Evolutionary conservation across 2,888 invertebrate species (phyloP), one percentile per base, ranked within the genome.

Genomic region (Leptopterna dolabrata): DNA sequence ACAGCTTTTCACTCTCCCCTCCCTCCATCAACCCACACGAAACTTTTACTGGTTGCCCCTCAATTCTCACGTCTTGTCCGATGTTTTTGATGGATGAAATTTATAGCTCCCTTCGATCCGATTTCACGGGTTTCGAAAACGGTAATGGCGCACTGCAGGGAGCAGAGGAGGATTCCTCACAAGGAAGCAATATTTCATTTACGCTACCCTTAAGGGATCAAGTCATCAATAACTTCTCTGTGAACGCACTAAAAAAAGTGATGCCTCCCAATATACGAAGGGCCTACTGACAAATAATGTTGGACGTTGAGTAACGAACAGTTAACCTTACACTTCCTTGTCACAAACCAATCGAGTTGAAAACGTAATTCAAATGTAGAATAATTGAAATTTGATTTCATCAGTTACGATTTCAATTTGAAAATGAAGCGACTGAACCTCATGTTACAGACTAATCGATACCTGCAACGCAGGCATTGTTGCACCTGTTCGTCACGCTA

Each of bases 21-120:
- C 55, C 7, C 19, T n/a, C 55, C n/a, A 19, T n/a, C 7, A 55
- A 55, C 55, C 55, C n/a, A n/a, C 2, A 55, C 55, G 19, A n/a
- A 55, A 55, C n/a, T 55, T 55, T 55, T 19, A 45, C 45, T n/a
- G 55, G 55, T n/a, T 2, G n/a, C 55, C 55, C n/a, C 55, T 55
- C 55, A n/a, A 55, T 55, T 55, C 55, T 55, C 55, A 55, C 55
- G 55, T 55, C 55, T 55, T 55, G 55, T 55, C n/a, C 55, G 55
- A 55, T 55, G 55, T 55, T 55, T 16, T 16, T 55, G 55, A 55
- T 55, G 55, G 55, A 55, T 55, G 55, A 55, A 55, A 55, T 55
- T 55, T 55, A n/a, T n/a, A 55, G 55, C 55, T n/a, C 55, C 51
- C 55, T 55, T 55, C 55, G 16, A 55, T 55, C 55, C 55, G 55